Evolutionary conservation across 2,888 invertebrate genomes (phyloP).

Genomic region (Plusia festucae): DNA sequence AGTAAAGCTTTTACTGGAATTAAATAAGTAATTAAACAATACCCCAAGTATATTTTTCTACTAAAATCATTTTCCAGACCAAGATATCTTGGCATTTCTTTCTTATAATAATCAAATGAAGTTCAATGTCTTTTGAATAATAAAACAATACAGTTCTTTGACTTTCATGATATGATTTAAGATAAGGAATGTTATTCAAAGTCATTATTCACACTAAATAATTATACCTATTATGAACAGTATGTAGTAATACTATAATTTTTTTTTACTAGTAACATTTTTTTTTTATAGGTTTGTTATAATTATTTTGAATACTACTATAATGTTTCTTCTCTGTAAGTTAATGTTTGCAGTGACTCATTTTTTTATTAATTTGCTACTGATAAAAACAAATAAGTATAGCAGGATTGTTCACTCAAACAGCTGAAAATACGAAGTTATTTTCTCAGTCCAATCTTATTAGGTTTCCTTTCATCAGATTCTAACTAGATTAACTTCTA

Average conservation of each 20-base stretch:
- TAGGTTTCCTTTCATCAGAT: constrained; percentile 46
- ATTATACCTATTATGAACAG: not conserved
- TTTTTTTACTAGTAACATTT: not conserved
- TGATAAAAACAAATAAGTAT: constrained; percentile 1
- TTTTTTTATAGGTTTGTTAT: not conserved
- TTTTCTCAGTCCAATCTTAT: constrained; percentile 21
- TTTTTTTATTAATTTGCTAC: not conserved
- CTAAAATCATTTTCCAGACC: not conserved
- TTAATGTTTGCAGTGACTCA: not conserved
- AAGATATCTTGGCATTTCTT: not conserved
- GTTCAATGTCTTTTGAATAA: constrained; percentile 46
- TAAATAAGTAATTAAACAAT: too few species aligned
- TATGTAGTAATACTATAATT: too few species aligned
- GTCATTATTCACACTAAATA: constrained; percentile 40
- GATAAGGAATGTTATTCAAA: constrained; percentile 34
- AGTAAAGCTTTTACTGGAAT: too few species aligned
- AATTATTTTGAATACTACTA: not conserved
- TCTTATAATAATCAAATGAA: constrained; percentile 11
- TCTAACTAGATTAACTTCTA: constrained; percentile 55
- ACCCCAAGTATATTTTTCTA: not conserved
- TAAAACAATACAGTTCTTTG: constrained; percentile 43
- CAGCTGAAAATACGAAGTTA: not conserved
- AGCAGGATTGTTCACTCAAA: not conserved
- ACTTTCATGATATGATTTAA: constrained; percentile 42
- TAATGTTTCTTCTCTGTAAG: not conserved